Evolutionary conservation across 35 echinoderm and acorn worm genomes (phyloP), one percentile per base, ranked within the genome.

Genomic region (Acanthaster planci): DNA sequence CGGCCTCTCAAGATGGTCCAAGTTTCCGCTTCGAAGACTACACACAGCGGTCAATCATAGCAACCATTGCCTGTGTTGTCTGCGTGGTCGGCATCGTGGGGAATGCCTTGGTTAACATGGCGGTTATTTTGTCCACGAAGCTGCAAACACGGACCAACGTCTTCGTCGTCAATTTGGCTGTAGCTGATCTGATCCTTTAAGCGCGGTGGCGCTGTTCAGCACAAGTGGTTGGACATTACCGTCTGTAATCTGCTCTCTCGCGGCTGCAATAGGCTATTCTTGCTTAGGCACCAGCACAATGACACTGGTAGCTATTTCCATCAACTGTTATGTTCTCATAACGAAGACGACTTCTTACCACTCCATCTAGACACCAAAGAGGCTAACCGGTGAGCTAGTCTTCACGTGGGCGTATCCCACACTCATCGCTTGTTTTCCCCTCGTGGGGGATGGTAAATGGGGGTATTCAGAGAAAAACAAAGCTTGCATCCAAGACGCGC

Each of bases 101-200:
- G 0, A 97, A 97, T 37, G 40, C 80, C 26, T 44, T 97, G 37
- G 86, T 92, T 16, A 80, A 92, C 26, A 39, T 91, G 8, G 93
- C 93, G 8, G 93, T 95, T 5, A 21, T 77, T 15, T 84, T 91
- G 36, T 88, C 89, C 0, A 82, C 44, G 78, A 77, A 85, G 37
- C 81, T 95, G 0, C 93, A 95, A 52, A 95, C 86, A 30, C 77
- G 81, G 0, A 89, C 90, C 38, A 97, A 92, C 30, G 60, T 82
- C 3, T 97, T 97, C 37, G 94, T 97, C 42, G 90, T 97, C 32
- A 92, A 87, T 68, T 68, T 97, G 15, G 86, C 84, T 14, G 36
- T 83, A 36, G 81, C 94, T 21, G 94, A 97, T 78, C 52, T 92
- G 1, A 12, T 91, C 86, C 81, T 0, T 88, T 88, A 29, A 39